phyloP scores from a whole-genome alignment of 2,113 vertebrate genomes.

The Gulo gulo region DNA sequence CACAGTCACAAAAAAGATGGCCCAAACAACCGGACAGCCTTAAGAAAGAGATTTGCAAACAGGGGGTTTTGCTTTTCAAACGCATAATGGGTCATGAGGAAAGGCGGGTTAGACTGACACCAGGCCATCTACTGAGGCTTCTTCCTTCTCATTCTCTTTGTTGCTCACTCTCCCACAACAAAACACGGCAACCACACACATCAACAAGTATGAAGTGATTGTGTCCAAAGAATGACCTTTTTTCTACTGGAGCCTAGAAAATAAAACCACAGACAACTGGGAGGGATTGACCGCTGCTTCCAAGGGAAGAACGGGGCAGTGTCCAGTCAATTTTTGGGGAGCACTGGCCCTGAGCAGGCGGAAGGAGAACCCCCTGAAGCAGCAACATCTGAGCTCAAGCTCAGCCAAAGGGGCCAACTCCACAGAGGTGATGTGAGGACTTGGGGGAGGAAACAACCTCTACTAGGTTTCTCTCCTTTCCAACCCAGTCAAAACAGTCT shows the following conservation, averaged over 20 bases:
- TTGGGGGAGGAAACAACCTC: background rate
- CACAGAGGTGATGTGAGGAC: background rate
- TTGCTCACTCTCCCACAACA: background rate
- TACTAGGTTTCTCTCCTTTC: background rate
- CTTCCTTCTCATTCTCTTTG: background rate
- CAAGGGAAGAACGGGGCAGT: background rate
- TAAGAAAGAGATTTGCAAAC: background rate
- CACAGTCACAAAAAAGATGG: background rate
- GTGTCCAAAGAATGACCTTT: background rate
- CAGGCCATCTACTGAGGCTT: background rate
- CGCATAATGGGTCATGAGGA: too few species aligned
- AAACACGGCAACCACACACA: background rate
- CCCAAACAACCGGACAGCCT: background rate
- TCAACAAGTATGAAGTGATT: background rate
- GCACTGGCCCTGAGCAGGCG: accelerated
- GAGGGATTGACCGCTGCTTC: background rate
- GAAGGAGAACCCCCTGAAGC: background rate
- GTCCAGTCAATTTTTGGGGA: background rate
- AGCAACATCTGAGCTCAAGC: background rate
- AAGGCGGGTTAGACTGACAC: background rate
- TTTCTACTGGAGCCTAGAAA: background rate
- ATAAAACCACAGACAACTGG: background rate
- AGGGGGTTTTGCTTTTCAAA: background rate
- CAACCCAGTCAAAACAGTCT: background rate
- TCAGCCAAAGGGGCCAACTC: background rate